These are phyloP conservation scores for Nesogale talazaci DNA, from an alignment of 2,113 vertebrate species.

Conservation along the genomic window DNA sequence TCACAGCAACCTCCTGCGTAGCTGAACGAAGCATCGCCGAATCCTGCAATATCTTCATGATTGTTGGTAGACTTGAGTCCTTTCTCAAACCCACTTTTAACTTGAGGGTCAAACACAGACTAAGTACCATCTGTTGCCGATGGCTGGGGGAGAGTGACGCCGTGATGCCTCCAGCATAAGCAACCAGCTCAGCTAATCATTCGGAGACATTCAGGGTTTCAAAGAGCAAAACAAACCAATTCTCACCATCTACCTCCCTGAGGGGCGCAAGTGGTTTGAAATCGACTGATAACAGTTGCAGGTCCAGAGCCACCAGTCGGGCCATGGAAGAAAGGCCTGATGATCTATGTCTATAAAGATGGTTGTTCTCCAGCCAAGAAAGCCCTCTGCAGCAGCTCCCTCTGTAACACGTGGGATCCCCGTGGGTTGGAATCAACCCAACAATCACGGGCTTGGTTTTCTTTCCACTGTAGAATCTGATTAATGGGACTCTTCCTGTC, in stretches of 20 bases:
- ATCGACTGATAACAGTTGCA: neutral
- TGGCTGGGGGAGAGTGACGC: neutral
- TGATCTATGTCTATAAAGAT: neutral
- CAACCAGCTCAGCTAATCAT: constrained; percentile 4
- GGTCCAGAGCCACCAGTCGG: neutral
- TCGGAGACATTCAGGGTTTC: constrained; percentile 22
- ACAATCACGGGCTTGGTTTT: neutral
- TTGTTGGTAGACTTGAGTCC: neutral
- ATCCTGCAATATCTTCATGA: neutral
- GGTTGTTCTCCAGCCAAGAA: neutral
- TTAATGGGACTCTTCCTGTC: constrained; percentile 27
- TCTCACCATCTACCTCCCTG: neutral
- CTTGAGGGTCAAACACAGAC: constrained; percentile 1
- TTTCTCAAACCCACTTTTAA: neutral
- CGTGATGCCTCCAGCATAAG: neutral
- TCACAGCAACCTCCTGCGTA: neutral
- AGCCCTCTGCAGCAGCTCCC: neutral
- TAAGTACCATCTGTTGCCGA: neutral
- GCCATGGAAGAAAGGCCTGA: neutral
- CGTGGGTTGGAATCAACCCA: neutral
- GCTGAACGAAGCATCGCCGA: neutral
- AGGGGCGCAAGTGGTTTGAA: neutral
- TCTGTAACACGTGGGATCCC: neutral
- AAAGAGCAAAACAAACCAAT: neutral
- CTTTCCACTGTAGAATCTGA: constrained; percentile 21